These are phyloP conservation scores for Hydrocynus forskahlii DNA, from an alignment of 2,797 vertebrate genomes.

Conservation along the genomic window DNA sequence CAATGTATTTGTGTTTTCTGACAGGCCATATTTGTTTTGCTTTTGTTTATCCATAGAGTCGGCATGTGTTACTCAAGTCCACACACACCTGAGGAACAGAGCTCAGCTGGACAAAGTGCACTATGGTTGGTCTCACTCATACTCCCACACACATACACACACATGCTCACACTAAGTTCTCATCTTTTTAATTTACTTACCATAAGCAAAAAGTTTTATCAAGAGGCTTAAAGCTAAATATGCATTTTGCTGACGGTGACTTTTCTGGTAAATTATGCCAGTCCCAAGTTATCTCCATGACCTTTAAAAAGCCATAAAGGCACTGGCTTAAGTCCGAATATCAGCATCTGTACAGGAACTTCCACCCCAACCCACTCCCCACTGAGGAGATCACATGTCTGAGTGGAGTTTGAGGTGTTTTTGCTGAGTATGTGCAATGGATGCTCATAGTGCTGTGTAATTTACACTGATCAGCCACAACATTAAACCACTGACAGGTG, in stretches of 20 bases:
- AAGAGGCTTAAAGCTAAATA: not conserved
- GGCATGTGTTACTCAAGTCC: constrained; percentile 70
- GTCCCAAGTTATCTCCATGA: constrained; percentile 12
- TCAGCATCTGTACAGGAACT: not conserved
- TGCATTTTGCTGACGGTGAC: constrained; percentile 5
- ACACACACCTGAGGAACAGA: constrained; percentile 68
- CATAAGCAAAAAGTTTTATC: not conserved
- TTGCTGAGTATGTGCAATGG: not conserved
- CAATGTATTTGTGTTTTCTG: not conserved
- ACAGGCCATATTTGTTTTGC: constrained; percentile 24
- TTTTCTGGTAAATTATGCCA: not conserved
- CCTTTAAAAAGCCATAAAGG: constrained; percentile 7
- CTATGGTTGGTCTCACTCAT: constrained; percentile 68
- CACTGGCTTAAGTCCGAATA: not conserved
- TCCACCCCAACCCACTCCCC: not conserved
- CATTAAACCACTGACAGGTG: too few species aligned
- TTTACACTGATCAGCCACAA: too few species aligned
- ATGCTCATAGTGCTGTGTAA: too few species aligned
- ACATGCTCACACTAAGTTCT: not conserved
- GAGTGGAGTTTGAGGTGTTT: not conserved
- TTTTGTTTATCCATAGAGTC: constrained; percentile 64
- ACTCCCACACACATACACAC: constrained; percentile 36
- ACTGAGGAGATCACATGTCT: not conserved
- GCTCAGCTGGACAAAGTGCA: constrained; percentile 69
- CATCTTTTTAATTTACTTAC: constrained; percentile 4